Conservation (phyloP, 2,797 vertebrate genomes). For the Cercopithecus petaurista region DNA sequence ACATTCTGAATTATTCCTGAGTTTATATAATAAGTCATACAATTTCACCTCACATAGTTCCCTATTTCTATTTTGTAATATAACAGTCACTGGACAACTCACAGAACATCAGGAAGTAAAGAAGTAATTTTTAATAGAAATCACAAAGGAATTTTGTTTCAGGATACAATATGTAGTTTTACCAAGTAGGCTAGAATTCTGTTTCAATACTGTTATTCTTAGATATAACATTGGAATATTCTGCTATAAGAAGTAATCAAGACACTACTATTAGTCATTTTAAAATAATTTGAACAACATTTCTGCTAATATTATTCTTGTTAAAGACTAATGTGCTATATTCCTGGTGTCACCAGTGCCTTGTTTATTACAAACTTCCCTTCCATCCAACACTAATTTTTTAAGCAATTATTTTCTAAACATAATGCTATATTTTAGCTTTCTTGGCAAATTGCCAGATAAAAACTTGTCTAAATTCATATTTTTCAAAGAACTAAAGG, state of each 20-base stretch:
- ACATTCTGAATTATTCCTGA: not conserved
- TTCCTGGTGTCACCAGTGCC: not conserved
- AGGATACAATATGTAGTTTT: constrained; percentile 23
- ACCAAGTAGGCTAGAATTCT: not conserved
- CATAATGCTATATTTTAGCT: not conserved
- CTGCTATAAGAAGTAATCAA: constrained; percentile 23
- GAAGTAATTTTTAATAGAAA: constrained; percentile 47
- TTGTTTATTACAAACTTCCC: not conserved
- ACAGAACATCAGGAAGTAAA: constrained; percentile 40
- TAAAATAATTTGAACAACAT: constrained; percentile 46
- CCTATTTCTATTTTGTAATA: not conserved
- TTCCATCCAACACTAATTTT: not conserved
- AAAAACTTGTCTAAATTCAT: not conserved
- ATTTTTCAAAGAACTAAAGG: not conserved
- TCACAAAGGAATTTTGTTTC: constrained; percentile 57
- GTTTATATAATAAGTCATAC: not conserved
- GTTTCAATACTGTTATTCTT: constrained; percentile 13
- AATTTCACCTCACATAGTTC: constrained; percentile 19
- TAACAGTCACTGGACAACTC: not conserved
- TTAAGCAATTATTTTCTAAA: constrained; percentile 13
- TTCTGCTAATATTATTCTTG: constrained; percentile 25
- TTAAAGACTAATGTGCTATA: not conserved
- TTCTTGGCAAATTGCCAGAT: not conserved
- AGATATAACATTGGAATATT: constrained; percentile 18
- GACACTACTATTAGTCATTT: constrained; percentile 33